Base-by-base conservation (phyloP, 92 coral and sea anemone genomes). In the Heliopora coerulea region DNA sequence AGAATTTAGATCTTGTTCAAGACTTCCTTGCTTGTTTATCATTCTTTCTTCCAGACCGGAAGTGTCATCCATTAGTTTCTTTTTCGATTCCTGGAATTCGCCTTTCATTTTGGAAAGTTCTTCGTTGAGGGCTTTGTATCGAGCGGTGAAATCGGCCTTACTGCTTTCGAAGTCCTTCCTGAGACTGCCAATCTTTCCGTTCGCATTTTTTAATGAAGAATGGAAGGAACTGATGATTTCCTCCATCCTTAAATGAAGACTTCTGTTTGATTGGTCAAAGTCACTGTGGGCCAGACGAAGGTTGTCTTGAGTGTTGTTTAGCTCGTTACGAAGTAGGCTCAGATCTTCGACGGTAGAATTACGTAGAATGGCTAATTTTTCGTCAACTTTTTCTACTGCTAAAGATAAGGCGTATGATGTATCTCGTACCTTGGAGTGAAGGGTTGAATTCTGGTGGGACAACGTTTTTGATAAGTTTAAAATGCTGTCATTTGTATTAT, bases 41-140 rank as follows among this genome's bases (percentile, higher is more conserved):
- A 37, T 37, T 65, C 21, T 37, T 0, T 49, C 13, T 0, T 26
- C 33, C 0, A 44, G 59, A 4, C 25, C 59, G 59, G 74, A 67
- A 28, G 33, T 67, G 28, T 11, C 74, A 3, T 24, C 32, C 14
- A 25, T 35, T 35, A 28, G 35, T 27, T 67, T 67, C 59, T 41
- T 23, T 34, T 67, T 35, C 39, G 27, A 12, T 67, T 67, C 74
- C 21, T 67, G 74, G 74, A 41, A 67, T 10, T 67, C 27, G 17
- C 23, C 18, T 46, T 49, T 67, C 58, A 27, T 26, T 67, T 67
- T 42, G 12, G 58, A 44, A 56, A 67, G 14, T 28, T 67, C 41
- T 0, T 46, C 27, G 23, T 26, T 67, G 40, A 48, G 3, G 32
- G 49, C 27, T 14, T 41, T 67, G 17, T 67, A 23, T 29, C 11